These are phyloP conservation scores for Elymnias hypermnestra DNA, from an alignment of 1,140 invertebrate genomes.

Conservation along the genomic window DNA sequence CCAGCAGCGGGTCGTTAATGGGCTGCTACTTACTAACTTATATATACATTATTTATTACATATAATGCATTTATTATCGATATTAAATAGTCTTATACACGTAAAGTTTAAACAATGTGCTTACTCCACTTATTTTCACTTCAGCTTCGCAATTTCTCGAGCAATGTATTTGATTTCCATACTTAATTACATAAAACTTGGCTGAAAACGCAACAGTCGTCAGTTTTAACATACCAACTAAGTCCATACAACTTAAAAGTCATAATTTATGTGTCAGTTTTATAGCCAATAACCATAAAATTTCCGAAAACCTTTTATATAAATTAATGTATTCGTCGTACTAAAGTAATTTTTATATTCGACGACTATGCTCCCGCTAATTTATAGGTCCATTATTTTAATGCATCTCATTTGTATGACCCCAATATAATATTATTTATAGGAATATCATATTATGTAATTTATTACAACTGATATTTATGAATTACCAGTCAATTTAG, in stretches of 20 bases:
- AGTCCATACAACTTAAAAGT: slow-evolving; percentile 4
- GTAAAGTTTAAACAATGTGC: too few relatives aligned
- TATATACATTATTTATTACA: too few relatives aligned
- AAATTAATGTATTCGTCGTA: slow-evolving; percentile 4
- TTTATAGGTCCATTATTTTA: slow-evolving; percentile 4
- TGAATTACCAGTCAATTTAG: too few relatives aligned
- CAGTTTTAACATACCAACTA: not conserved
- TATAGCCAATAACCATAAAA: slow-evolving; percentile 6
- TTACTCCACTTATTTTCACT: too few relatives aligned
- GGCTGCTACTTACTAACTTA: too few relatives aligned
- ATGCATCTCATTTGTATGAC: slow-evolving; percentile 3
- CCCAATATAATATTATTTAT: slow-evolving; percentile 2
- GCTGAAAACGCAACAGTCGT: not conserved
- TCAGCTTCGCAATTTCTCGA: too few relatives aligned
- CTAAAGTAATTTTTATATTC: slow-evolving; percentile 6
- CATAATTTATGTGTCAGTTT: slow-evolving; percentile 7
- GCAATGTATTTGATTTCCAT: too few relatives aligned
- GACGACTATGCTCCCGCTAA: slow-evolving; percentile 1
- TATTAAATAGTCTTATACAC: too few relatives aligned
- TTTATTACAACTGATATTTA: not conserved
- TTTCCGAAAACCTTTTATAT: slow-evolving; percentile 5
- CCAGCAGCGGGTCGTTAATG: too few relatives aligned
- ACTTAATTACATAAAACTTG: not conserved
- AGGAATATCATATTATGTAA: not conserved
- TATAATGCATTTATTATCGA: too few relatives aligned